A percentile compares a stretch with the other conserved stretches of the same genome.
Evolutionary conservation across 2,797 vertebrate genomes (phyloP).

Genomic region (Hozukius guyotensis): DNA sequence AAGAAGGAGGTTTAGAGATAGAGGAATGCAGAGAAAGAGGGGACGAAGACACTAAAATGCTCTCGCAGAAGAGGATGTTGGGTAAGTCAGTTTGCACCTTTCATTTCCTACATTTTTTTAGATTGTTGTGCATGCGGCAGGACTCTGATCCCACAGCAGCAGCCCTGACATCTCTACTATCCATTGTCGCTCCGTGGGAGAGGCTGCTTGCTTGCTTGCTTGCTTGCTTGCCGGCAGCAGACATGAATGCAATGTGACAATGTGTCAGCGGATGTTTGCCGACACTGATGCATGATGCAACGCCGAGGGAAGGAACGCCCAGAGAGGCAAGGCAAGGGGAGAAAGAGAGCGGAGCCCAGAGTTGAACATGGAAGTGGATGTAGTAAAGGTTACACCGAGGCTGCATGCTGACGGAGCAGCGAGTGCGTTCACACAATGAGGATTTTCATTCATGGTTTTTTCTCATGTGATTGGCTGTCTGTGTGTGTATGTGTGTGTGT

Average conservation of each 20-base stretch:
- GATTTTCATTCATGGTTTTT: constrained; percentile 57
- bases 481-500: neutral
- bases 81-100: constrained; percentile 73
- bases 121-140: constrained; percentile 10
- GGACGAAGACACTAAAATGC: constrained; percentile 32
- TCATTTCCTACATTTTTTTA: constrained; percentile 5
- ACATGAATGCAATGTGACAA: constrained; percentile 74
- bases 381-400: constrained; percentile 29
- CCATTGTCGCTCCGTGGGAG: constrained; percentile 62
- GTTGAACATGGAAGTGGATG: constrained; percentile 31
- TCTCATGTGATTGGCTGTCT: constrained; percentile 6
- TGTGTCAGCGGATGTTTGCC: constrained; percentile 78
- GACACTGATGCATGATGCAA: constrained; percentile 74
- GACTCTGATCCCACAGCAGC: constrained; percentile 31
- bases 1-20: constrained; percentile 58
- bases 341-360: neutral
- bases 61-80: constrained; percentile 51
- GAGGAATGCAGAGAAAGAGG: constrained; percentile 70
- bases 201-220: constrained; percentile 45
- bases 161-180: constrained; percentile 38
- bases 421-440: constrained; percentile 23
- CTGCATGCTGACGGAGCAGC: constrained; percentile 8
- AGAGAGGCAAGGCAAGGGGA: constrained; percentile 16
- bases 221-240: constrained; percentile 13
- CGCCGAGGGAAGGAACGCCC: constrained; percentile 66